Evolutionary conservation across 2,888 invertebrate species (phyloP), one percentile per base, ranked within the genome.

Genomic region (Lysandra coridon): DNA sequence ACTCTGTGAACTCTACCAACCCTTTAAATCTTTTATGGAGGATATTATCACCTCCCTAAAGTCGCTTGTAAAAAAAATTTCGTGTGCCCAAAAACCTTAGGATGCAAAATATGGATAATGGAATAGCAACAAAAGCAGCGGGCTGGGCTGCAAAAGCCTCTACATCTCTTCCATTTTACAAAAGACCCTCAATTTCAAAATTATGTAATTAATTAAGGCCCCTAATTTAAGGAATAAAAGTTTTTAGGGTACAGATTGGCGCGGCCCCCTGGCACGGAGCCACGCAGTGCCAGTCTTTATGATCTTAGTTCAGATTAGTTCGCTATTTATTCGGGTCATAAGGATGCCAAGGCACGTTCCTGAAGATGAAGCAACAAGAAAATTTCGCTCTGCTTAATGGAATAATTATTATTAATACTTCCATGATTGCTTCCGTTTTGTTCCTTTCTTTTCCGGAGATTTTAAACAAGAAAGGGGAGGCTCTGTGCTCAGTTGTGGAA

Each of bases 271-370:
- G 81, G 81, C 81, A 74, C 60, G 44, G 33, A 73, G 81, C 81
- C 81, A 81, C 74, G 73, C 78, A 78, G 78, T 80, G 73, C 75
- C 80, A 44, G 79, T 80, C 79, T 81, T 81, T 80, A 81, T 80
- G 80, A 60, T 80, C 78, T 80, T 78, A 80, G 80, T 80, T 80
- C 76, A 80, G 80, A 79, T 80, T 80, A 79, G 79, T 80, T 81
- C 80, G 78, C 80, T 80, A 79, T 81, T 81, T 76, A 76, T 76
- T 76, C 33, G 53, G 76, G 76, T 76, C 76, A 76, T 76, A 76
- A 76, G 76, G 76, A 76, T 76, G 76, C 76, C 76, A 76, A 30
- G 76, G 76, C 53, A 76, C 76, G 76, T 76, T 53, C 53, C 57
- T 57, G 57, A 57, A 76, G 76, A 76, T 53, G 76, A 53, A 76